Percentiles rank a stretch among this genome's conserved stretches.
Conservation (phyloP, 92 coral and sea anemone species). For the Zoanthus sociatus region DNA sequence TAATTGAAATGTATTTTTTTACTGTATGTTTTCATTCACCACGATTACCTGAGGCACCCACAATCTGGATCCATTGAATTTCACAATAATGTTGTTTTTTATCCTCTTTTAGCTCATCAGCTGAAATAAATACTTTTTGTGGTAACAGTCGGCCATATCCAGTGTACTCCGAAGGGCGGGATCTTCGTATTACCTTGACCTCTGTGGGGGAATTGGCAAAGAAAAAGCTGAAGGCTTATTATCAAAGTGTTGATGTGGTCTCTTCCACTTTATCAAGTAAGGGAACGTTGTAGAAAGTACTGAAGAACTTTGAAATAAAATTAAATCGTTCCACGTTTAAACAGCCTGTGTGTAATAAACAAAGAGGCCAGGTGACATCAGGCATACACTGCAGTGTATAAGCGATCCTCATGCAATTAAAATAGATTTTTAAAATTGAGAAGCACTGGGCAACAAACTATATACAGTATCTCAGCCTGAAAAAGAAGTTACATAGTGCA, state of each 20-base stretch:
- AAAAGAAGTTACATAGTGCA: too few species aligned
- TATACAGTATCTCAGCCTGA: too few species aligned
- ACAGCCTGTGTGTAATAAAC: too few species aligned
- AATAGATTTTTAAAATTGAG: too few species aligned
- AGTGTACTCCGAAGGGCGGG: conserved; percentile 56
- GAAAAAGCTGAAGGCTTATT: conserved; percentile 22
- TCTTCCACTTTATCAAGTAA: conserved; percentile 35
- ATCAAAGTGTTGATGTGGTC: background rate
- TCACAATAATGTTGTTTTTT: background rate
- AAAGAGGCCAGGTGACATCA: too few species aligned
- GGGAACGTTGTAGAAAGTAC: background rate
- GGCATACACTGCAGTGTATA: too few species aligned
- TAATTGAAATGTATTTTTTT: too few species aligned
- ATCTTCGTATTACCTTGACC: conserved; percentile 66
- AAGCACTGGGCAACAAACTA: too few species aligned
- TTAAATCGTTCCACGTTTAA: too few species aligned
- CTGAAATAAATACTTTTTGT: conserved; percentile 60
- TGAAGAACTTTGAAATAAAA: too few species aligned
- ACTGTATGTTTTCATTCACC: background rate
- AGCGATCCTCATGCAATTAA: too few species aligned
- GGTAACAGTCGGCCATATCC: conserved; percentile 82
- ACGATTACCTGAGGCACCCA: background rate
- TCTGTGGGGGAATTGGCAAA: conserved; percentile 6
- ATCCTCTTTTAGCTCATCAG: conserved; percentile 61
- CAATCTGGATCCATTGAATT: background rate